Evolutionary conservation across 2,888 invertebrate species (phyloP).

Genomic region (Acanthacorydalis orientalis): DNA sequence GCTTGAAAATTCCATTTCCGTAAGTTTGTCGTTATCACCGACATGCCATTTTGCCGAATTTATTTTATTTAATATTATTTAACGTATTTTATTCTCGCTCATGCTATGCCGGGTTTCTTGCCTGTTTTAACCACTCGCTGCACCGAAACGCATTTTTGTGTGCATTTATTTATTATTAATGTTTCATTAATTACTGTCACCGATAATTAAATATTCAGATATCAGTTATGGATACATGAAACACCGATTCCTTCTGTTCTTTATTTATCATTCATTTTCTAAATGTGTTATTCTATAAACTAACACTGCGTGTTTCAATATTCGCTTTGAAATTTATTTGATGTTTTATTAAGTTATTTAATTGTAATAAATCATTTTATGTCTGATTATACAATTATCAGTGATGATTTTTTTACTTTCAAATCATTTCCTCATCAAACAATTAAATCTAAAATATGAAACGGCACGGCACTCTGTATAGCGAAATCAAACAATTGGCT

Average conservation of each 20-base stretch:
- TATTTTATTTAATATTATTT: not conserved
- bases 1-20: not conserved
- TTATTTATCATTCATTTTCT: not conserved
- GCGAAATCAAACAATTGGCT: slow-evolving; percentile 7
- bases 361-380: slow-evolving; percentile 3
- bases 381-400: slow-evolving; percentile 3
- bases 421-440: slow-evolving; percentile 4
- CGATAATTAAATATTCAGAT: slow-evolving; percentile 1
- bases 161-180: slow-evolving; percentile 5
- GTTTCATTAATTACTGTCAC: slow-evolving; percentile 5
- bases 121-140: slow-evolving; percentile 6
- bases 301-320: not conserved
- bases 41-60: not conserved
- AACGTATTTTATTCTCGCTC: slow-evolving; percentile 2
- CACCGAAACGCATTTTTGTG: slow-evolving; percentile 4
- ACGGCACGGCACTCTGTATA: slow-evolving; percentile 27
- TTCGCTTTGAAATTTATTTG: not conserved
- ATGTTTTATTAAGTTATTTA: not conserved
- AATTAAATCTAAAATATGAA: slow-evolving; percentile 8
- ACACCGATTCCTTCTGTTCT: not conserved
- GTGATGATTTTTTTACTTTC: slow-evolving; percentile 11
- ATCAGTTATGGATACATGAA: not conserved
- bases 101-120: slow-evolving; percentile 8
- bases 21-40: not conserved
- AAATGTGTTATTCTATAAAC: not conserved